Base-by-base conservation (phyloP, 2,113 vertebrate species). In the Atlantisia rogersi region DNA sequence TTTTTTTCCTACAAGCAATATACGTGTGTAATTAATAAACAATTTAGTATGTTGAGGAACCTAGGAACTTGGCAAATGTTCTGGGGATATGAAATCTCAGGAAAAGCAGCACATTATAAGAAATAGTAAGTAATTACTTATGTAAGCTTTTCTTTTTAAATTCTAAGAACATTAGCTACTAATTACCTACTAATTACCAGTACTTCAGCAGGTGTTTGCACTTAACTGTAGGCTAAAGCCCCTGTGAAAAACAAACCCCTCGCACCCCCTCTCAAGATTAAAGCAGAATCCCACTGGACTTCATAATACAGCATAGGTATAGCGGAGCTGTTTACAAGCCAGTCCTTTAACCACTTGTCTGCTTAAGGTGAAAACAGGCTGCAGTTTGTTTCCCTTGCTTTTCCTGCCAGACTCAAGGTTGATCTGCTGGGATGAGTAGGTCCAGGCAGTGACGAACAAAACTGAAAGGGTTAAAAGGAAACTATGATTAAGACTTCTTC, bases 151-250 rank as follows among this genome's bases (percentile, higher is more conserved):
- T 98, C 98, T 99, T 99, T 98, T 99, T 98, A 99, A 99, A 99
- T 99, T 99, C 99, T 98, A 98, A 99, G 99, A 99, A 99, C 99
- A 99, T 99, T 99, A 99, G 98, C 98, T 98, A 99, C 99, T 99
- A 99, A 99, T 99, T 99, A 99, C 98, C 98, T 99, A 99, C 99
- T 99, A 99, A 99, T 99, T 99, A 99, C 98, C 98, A 99, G 99
- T 99, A 99, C 99, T 99, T 99, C 98, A 98, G 99, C 99, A 99
- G 99, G 99, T 99, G 99, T 99, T 99, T 98, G 98, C 98, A 98
- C 98, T 98, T 98, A 98, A 98, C 98, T 98, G 98, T 98, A 97
- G 98, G 97, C 98, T 98, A 98, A 99, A 99, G 97, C 98, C 99
- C 99, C 98, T 97, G 98, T 98, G 99, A 98, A 99, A 98, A 99